Conservation (phyloP, 2,113 vertebrate species). For the Odocoileus virginianus region DNA sequence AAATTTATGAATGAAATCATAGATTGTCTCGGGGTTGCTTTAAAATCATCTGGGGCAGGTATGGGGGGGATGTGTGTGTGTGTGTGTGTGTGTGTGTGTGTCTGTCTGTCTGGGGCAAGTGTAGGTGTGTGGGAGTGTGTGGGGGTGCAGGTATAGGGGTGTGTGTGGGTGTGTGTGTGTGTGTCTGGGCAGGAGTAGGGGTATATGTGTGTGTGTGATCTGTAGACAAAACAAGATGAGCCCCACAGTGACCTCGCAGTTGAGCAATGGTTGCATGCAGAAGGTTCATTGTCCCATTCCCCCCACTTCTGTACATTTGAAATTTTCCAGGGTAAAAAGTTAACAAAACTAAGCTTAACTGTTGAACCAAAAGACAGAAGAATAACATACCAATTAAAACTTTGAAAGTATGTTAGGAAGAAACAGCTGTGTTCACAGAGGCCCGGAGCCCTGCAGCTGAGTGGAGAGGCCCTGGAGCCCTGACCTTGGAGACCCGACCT, state of each 20-base stretch:
- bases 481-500: accelerated
- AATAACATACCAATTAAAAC: background rate
- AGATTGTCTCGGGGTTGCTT: background rate
- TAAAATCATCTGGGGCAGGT: background rate
- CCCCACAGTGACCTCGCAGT: too few species aligned
- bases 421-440: background rate
- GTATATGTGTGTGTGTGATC: accelerated
- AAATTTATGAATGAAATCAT: background rate
- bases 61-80: background rate
- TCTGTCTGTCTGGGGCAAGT: too few species aligned
- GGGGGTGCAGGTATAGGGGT: background rate
- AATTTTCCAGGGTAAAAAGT: background rate
- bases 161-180: too few species aligned
- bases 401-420: background rate
- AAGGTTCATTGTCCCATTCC: accelerated
- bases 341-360: background rate
- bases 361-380: background rate
- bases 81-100: background rate
- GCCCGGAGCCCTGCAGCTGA: accelerated
- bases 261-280: accelerated
- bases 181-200: too few species aligned
- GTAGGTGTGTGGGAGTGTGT: too few species aligned
- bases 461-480: accelerated
- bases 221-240: background rate
- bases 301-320: background rate